Evolutionary conservation across 2,113 vertebrate species (phyloP), one percentile per base, ranked within the genome.

Genomic region (Chitala chitala): DNA sequence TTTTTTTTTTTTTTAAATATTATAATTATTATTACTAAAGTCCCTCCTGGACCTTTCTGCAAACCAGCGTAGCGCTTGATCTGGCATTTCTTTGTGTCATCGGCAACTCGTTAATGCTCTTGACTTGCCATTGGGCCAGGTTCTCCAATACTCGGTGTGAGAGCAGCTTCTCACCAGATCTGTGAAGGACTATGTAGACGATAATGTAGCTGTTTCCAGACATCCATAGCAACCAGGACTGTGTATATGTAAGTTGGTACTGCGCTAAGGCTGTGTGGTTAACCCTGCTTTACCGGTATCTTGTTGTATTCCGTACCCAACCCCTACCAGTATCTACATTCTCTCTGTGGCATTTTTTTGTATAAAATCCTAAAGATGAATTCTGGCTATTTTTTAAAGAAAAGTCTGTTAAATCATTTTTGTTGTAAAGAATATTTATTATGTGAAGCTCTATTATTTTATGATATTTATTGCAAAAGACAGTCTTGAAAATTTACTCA

Each of bases 361-460:
- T 94, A 95, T 89, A 93, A 92, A 63, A 95, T 91, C 91, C 93
- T 91, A 94, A 93, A 95, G 91, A 95, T 92, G 90, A 96, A 95
- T 95, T 92, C 91, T 91, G 92, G 92, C 93, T 95, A 95, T 96
- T 98, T 97, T 96, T 95, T 92, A 82, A 94, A 91, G 93, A 87
- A 93, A 84, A 91, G 93, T 97, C 93, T 96, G 93, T 94, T 93
- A 92, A 95, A 94, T 92, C 90, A 90, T 95, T 87, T 92, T 94
- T 84, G 82, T 94, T 94, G 92, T 93, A 95, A 96, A 98, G 94
- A 96, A 98, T 99, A 99, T 99, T 99, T 99, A 99, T 99, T 99
- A 96, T 92, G 94, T 95, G 94, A 98, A 96, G 95, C 92, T 95
- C 93, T 99, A 98, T 98, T 98, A 98, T 99, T 98, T 99, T 98